These are phyloP conservation scores for Chelmon rostratus DNA, from an alignment of 2,797 vertebrate genomes.

Conservation along the genomic window DNA sequence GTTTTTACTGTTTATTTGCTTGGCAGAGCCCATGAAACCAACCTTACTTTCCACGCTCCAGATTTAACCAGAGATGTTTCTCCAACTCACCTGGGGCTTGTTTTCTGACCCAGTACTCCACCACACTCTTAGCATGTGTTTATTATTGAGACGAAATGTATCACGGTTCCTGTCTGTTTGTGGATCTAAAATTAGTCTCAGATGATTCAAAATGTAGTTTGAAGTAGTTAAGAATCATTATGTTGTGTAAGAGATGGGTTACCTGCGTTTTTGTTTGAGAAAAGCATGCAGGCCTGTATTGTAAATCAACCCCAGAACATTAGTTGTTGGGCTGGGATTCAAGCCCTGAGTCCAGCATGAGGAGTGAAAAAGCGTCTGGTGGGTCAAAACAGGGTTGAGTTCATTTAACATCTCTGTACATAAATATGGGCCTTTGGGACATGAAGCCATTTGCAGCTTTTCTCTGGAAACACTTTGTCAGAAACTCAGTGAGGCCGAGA, in stretches of 20 bases:
- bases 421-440: constrained; percentile 46
- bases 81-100: constrained; percentile 54
- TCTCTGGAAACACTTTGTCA: constrained; percentile 69
- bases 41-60: constrained; percentile 47
- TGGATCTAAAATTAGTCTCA: constrained; percentile 13
- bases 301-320: constrained; percentile 21
- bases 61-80: constrained; percentile 52
- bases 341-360: constrained; percentile 20
- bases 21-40: constrained; percentile 46
- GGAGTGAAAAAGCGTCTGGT: constrained; percentile 2
- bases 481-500: constrained; percentile 39
- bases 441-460: constrained; percentile 35
- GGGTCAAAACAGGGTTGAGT: constrained; percentile 1
- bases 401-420: constrained; percentile 34
- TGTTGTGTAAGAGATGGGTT: background rate
- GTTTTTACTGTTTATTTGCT: constrained; percentile 55
- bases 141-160: constrained; percentile 38
- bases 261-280: constrained; percentile 22
- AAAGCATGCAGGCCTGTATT: constrained; percentile 10
- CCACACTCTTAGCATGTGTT: constrained; percentile 50
- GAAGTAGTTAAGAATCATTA: constrained; percentile 1
- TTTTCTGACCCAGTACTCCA: constrained; percentile 39
- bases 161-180: constrained; percentile 17
- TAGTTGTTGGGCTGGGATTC: constrained; percentile 32
- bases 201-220: constrained; percentile 15